phyloP scores from a whole-genome alignment of 2,113 vertebrate genomes.

The Gavialis gangeticus region DNA sequence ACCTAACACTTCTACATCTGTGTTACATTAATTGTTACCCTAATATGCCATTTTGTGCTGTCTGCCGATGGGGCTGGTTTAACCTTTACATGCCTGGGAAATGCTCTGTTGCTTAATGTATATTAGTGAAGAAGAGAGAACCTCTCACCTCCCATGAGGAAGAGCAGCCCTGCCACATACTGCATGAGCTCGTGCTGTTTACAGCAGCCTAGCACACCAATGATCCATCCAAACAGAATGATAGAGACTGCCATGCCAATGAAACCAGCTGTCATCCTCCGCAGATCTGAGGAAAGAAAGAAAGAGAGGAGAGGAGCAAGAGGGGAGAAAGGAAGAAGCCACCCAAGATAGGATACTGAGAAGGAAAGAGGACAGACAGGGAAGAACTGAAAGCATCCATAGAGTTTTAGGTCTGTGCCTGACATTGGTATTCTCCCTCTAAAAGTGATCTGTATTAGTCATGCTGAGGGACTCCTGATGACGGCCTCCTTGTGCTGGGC shows the following conservation, averaged over 20 bases:
- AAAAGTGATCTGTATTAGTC: background rate
- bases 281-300: constrained; percentile 82
- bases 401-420: background rate
- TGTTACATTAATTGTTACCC: background rate
- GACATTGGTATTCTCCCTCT: background rate
- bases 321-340: background rate
- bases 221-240: constrained; percentile 93
- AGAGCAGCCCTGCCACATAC: constrained; percentile 94
- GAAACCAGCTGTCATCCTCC: constrained; percentile 94
- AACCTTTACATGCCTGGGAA: background rate
- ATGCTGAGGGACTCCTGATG: background rate
- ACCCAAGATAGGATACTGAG: background rate
- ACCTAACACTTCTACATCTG: background rate
- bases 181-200: constrained; percentile 96
- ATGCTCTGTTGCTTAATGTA: background rate
- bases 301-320: constrained; percentile 23
- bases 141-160: constrained; percentile 94
- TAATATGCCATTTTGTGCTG: background rate
- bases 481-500: background rate
- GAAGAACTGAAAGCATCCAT: background rate
- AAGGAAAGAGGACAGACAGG: background rate
- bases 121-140: background rate
- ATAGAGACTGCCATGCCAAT: constrained; percentile 95
- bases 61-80: background rate
- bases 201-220: constrained; percentile 92